These are phyloP conservation scores for Potorous gilbertii DNA, from an alignment of 2,797 vertebrate species.

Conservation along the genomic window DNA sequence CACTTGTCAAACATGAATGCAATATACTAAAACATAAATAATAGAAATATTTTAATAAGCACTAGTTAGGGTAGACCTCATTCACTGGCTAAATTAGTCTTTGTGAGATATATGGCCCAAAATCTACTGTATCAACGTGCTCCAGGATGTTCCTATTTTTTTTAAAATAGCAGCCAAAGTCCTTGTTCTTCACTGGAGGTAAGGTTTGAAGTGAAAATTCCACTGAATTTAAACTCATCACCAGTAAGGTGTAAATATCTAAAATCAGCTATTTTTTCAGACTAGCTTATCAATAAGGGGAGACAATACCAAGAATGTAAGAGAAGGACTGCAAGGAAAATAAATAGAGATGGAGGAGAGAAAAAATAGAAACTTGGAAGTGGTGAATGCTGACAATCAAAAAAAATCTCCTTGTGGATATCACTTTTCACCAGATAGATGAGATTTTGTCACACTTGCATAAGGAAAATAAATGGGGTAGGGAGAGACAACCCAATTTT, in stretches of 20 bases:
- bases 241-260: not conserved
- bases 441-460: not conserved
- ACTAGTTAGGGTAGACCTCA: not conserved
- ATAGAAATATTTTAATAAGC: not conserved
- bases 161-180: not conserved
- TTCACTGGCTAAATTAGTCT: not conserved
- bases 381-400: not conserved
- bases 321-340: not conserved
- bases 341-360: not conserved
- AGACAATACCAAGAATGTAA: not conserved
- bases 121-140: not conserved
- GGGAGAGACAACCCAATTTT: not conserved
- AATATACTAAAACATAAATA: not conserved
- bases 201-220: not conserved
- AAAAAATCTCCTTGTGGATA: not conserved
- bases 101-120: not conserved
- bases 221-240: not conserved
- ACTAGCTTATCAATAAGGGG: not conserved
- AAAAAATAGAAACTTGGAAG: not conserved
- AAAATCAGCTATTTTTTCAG: not conserved
- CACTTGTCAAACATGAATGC: not conserved
- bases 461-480: not conserved
- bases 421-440: not conserved
- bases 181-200: not conserved
- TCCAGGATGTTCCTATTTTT: not conserved